phyloP scores from a whole-genome alignment of 2,113 vertebrate species.

The Mesocricetus auratus region DNA sequence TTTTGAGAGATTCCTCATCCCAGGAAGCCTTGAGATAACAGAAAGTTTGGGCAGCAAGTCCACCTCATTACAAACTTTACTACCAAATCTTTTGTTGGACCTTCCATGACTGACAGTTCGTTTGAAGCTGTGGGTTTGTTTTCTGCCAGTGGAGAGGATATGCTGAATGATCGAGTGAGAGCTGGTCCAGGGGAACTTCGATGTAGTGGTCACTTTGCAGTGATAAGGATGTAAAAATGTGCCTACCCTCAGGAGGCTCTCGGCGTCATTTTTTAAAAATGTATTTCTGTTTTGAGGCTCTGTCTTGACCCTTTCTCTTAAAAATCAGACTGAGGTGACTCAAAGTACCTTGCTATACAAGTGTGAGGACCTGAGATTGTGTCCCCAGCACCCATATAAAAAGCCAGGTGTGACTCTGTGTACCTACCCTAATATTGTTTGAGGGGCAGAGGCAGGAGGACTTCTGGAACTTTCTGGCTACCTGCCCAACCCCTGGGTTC shows the following conservation, averaged over 20 bases:
- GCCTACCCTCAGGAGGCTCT: not conserved
- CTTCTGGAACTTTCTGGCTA: not conserved
- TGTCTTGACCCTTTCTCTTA: not conserved
- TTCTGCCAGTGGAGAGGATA: not conserved
- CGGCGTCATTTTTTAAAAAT: not conserved
- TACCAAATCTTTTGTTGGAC: not conserved
- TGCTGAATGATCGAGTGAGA: accelerated
- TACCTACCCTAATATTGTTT: too few relatives aligned
- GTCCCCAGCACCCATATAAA: not conserved
- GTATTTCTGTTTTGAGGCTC: not conserved
- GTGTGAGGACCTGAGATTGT: not conserved
- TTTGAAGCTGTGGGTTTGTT: accelerated
- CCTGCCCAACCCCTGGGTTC: not conserved
- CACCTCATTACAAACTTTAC: not conserved
- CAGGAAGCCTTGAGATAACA: not conserved
- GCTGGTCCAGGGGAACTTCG: too few relatives aligned
- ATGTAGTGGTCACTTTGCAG: not conserved
- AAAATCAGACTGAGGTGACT: not conserved
- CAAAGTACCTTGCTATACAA: not conserved
- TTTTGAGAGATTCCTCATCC: not conserved
- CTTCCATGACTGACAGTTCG: not conserved
- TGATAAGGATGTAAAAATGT: not conserved
- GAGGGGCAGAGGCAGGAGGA: not conserved
- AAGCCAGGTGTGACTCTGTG: not conserved
- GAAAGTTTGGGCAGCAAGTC: not conserved